Evolutionary conservation across 2,113 vertebrate genomes (phyloP).

Genomic region (Paraplagusia blochii): DNA sequence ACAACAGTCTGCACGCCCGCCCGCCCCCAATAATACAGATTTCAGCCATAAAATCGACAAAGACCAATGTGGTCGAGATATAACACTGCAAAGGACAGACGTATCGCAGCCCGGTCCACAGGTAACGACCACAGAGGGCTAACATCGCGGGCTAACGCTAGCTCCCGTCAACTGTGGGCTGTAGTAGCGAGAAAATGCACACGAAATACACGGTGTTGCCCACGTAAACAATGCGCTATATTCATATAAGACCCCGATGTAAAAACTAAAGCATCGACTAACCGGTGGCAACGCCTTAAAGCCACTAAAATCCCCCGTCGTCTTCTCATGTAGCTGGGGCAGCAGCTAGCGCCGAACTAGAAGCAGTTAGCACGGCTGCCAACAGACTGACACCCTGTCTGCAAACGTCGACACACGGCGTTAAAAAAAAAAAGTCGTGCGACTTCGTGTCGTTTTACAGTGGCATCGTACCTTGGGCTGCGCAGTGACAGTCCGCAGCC

Average conservation of each 20-base stretch:
- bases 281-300: slow-evolving; percentile 16
- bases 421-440: too few species aligned
- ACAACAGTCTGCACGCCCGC: neutral
- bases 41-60: too few species aligned
- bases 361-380: slow-evolving; percentile 55
- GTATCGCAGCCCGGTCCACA: neutral
- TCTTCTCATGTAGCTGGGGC: slow-evolving; percentile 42
- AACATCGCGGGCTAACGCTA: slow-evolving; percentile 33
- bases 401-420: neutral
- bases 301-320: slow-evolving; percentile 3
- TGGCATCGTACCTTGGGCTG: slow-evolving; percentile 44
- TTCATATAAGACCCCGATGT: rapidly evolving
- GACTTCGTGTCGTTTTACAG: neutral
- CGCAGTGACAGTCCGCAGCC: slow-evolving; percentile 40
- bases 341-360: slow-evolving; percentile 34
- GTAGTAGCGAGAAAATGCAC: slow-evolving; percentile 40
- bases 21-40: neutral
- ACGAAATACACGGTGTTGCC: neutral
- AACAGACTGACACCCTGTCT: slow-evolving; percentile 29
- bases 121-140: slow-evolving; percentile 3
- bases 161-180: slow-evolving; percentile 59
- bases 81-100: neutral
- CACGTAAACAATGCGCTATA: neutral
- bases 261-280: neutral
- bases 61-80: rapidly evolving